A percentile compares a stretch with the other conserved stretches of the same genome.
Conservation (phyloP, 2,113 vertebrate genomes). For the Machaerirhynchus nigripectus region DNA sequence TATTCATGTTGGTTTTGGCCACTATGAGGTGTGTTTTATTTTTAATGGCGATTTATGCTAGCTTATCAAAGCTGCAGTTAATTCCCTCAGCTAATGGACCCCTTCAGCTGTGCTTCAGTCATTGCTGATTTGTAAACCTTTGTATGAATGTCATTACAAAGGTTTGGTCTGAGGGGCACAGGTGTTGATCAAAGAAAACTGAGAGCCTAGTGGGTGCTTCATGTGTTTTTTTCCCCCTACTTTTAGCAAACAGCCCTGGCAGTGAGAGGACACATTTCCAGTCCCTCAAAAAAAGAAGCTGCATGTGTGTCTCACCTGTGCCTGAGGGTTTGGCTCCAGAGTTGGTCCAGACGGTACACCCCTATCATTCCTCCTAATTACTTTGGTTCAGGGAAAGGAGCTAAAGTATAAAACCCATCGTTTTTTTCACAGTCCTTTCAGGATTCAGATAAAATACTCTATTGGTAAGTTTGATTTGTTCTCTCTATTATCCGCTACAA, state of each 20-base stretch:
- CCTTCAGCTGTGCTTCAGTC: slow-evolving; percentile 44
- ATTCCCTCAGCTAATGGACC: slow-evolving; percentile 55
- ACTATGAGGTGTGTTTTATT: slow-evolving; percentile 38
- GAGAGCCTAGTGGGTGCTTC: background rate
- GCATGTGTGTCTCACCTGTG: background rate
- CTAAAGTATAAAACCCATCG: background rate
- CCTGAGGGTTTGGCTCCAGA: background rate
- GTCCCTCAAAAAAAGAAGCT: background rate
- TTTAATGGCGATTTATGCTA: slow-evolving; percentile 69
- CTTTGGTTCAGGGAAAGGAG: background rate
- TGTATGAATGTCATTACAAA: background rate
- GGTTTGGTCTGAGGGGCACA: slow-evolving; percentile 18
- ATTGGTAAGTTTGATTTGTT: slow-evolving; percentile 34
- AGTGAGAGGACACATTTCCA: background rate
- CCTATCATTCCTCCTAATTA: background rate
- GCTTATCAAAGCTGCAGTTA: slow-evolving; percentile 64
- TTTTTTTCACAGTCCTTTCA: background rate
- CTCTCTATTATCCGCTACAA: slow-evolving; percentile 29
- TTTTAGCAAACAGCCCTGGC: background rate
- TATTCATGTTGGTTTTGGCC: slow-evolving; percentile 58
- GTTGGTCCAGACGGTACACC: background rate
- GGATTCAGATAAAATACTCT: slow-evolving; percentile 48
- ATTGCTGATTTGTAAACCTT: slow-evolving; percentile 24
- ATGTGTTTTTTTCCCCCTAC: fast-evolving
- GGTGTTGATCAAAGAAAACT: slow-evolving; percentile 5